phyloP scores from a whole-genome alignment of 53 echinoderm and acorn worm genomes.

The Stichopus horrens region DNA sequence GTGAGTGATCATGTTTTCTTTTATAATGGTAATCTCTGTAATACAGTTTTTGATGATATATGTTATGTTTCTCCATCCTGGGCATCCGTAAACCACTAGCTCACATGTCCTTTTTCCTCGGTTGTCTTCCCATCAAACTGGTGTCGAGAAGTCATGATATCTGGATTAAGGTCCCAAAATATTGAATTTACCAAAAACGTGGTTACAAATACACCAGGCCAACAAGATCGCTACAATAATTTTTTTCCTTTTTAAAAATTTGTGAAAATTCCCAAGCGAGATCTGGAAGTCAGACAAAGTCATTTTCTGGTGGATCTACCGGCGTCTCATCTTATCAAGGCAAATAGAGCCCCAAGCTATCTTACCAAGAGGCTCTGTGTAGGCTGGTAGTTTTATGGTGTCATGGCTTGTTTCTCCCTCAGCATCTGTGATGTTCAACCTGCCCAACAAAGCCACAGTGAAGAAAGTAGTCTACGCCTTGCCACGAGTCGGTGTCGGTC shows the following conservation, averaged over 20 bases:
- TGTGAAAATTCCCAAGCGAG: conserved; percentile 31
- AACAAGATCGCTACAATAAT: no score
- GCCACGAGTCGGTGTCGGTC: conserved; percentile 94
- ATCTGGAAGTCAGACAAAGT: background rate
- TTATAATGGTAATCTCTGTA: no score
- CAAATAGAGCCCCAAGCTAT: background rate
- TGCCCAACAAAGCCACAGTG: conserved; percentile 96
- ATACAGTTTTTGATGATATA: background rate
- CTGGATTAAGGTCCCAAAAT: conserved; percentile 15
- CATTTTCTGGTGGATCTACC: background rate
- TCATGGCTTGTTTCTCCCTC: conserved; percentile 25
- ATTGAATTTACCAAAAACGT: conserved; percentile 9
- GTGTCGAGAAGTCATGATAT: background rate
- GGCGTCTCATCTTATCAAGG: conserved; percentile 39
- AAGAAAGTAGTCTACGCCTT: conserved; percentile 99
- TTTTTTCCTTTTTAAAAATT: conserved; percentile 26
- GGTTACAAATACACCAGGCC: conserved; percentile 12
- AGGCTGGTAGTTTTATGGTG: conserved; percentile 16
- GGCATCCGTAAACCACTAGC: background rate
- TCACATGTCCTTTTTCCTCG: background rate
- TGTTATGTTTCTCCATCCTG: background rate
- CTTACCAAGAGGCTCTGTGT: background rate
- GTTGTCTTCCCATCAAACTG: background rate
- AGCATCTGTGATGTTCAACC: conserved; percentile 99
- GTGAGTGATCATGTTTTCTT: no score